Evolutionary conservation across 2,888 invertebrate species (phyloP).

Genomic region (Drosophila longiperda): DNA sequence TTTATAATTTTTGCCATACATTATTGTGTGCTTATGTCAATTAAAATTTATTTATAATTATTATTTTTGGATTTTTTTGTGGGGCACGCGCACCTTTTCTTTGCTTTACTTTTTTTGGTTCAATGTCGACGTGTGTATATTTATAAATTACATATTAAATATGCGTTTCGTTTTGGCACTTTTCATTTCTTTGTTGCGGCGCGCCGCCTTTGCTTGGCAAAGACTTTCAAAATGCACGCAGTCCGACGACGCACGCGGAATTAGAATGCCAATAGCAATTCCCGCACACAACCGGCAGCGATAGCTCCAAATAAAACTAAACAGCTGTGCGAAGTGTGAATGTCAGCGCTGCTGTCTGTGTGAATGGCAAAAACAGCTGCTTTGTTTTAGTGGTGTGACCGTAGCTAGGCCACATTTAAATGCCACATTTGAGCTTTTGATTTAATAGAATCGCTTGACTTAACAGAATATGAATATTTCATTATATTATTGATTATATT

Average conservation of each 20-base stretch:
- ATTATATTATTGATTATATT: too few species aligned
- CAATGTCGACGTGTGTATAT: constrained; percentile 57
- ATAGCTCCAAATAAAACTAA: constrained; percentile 27
- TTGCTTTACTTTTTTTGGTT: constrained; percentile 36
- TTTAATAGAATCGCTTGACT: background rate
- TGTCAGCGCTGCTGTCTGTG: constrained; percentile 20
- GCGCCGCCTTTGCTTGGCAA: constrained; percentile 40
- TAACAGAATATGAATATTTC: background rate
- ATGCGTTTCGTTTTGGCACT: constrained; percentile 53
- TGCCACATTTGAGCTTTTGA: background rate
- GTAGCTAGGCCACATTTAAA: background rate
- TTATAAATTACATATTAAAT: constrained; percentile 49
- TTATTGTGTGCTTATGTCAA: constrained; percentile 12
- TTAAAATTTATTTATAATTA: constrained; percentile 35
- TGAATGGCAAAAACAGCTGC: constrained; percentile 37
- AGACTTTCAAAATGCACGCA: constrained; percentile 49
- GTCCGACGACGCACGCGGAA: constrained; percentile 59
- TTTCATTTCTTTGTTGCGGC: constrained; percentile 42
- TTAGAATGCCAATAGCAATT: constrained; percentile 32
- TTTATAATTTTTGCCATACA: constrained; percentile 37
- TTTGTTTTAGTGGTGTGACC: constrained; percentile 33
- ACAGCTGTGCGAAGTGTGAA: constrained; percentile 49
- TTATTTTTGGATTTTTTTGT: constrained; percentile 29
- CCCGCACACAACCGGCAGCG: constrained; percentile 23
- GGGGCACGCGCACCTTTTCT: constrained; percentile 43